A percentile compares a stretch with the other conserved stretches of the same genome.
Conservation (phyloP, 2,888 invertebrate genomes). For the Eupsilia transversa region DNA sequence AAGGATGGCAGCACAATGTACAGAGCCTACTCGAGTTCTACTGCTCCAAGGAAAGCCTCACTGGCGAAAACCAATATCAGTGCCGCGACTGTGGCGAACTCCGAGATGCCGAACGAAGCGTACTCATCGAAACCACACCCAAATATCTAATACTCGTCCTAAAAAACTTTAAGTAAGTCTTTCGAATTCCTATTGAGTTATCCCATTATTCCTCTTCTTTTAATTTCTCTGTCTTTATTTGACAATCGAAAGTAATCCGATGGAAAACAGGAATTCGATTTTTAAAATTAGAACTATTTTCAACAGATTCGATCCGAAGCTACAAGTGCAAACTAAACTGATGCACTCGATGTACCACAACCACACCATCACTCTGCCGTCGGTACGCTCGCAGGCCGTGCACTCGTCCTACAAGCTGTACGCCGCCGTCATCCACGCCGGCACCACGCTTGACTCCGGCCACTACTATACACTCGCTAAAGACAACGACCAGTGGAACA, state of each 20-base stretch:
- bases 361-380: slow-evolving; percentile 88
- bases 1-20: slow-evolving; percentile 91
- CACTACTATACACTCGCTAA: slow-evolving; percentile 96
- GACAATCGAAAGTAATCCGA: background rate
- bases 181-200: slow-evolving; percentile 5
- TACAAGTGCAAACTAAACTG: slow-evolving; percentile 94
- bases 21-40: slow-evolving; percentile 95
- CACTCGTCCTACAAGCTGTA: slow-evolving; percentile 92
- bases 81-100: slow-evolving; percentile 94
- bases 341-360: slow-evolving; percentile 92
- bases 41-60: slow-evolving; percentile 94
- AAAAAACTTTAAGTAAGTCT: slow-evolving; percentile 93
- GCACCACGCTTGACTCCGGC: slow-evolving; percentile 95
- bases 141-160: slow-evolving; percentile 95
- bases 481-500: slow-evolving; percentile 93
- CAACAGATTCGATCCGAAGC: slow-evolving; percentile 83
- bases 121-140: slow-evolving; percentile 92
- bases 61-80: slow-evolving; percentile 95
- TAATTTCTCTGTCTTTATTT: slow-evolving; percentile 36
- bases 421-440: slow-evolving; percentile 96
- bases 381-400: slow-evolving; percentile 77
- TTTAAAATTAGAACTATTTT: slow-evolving; percentile 40
- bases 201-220: slow-evolving; percentile 25
- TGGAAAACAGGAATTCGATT: slow-evolving; percentile 27
- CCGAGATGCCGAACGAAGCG: slow-evolving; percentile 93